A percentile compares a stretch with the other conserved stretches of the same genome.
Evolutionary conservation across 2,888 invertebrate species (phyloP).

Genomic region (Carterocephalus palaemon): DNA sequence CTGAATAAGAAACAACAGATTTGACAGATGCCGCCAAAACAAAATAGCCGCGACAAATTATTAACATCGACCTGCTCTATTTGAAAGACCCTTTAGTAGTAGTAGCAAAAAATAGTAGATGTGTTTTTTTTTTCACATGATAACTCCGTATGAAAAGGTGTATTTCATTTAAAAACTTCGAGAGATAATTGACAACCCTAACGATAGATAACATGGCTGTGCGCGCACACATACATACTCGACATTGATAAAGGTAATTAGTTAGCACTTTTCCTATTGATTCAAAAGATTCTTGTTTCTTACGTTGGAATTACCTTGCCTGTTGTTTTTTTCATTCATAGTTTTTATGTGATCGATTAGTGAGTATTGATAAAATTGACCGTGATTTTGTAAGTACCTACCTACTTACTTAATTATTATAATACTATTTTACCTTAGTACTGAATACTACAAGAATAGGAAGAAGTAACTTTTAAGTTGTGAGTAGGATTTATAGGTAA

Average conservation of each 20-base stretch:
- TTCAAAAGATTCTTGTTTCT: constrained; percentile 10
- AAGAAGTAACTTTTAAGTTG: no score
- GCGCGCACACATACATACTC: constrained; percentile 3
- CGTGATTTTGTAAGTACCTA: neutral
- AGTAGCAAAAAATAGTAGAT: no score
- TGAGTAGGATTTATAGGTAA: no score
- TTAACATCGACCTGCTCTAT: neutral
- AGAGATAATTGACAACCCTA: constrained; percentile 9
- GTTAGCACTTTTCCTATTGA: constrained; percentile 13
- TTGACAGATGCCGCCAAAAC: neutral
- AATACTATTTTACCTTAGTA: no score
- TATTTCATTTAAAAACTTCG: neutral
- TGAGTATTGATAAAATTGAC: neutral
- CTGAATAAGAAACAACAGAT: neutral
- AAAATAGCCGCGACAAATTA: neutral
- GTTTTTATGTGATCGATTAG: neutral
- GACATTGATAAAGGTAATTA: neutral
- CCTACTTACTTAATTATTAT: no score
- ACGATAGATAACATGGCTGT: neutral
- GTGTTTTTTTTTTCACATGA: no score
- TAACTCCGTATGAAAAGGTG: no score
- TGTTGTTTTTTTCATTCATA: constrained; percentile 16
- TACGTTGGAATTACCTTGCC: neutral
- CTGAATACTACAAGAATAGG: no score
- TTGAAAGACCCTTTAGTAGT: neutral